A percentile compares a stretch with the other conserved stretches of the same genome.
phyloP scores from a whole-genome alignment of 1,140 invertebrate species.

The Battus philenor region DNA sequence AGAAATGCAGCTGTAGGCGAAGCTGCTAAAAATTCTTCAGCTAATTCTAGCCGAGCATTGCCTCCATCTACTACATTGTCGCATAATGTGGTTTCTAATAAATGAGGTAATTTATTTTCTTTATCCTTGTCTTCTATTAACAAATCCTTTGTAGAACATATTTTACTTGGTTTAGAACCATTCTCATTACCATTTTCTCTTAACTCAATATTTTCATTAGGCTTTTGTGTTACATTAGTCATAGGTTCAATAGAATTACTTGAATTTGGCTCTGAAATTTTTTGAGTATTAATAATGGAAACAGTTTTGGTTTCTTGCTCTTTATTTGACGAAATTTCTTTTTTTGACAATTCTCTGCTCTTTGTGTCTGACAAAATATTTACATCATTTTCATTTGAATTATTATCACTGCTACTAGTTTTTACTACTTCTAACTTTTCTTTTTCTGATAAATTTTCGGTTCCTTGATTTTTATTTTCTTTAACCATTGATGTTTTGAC shows the following conservation, averaged over 20 bases:
- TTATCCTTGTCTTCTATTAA: conserved; percentile 47
- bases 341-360: background rate
- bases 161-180: conserved; percentile 1
- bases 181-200: background rate
- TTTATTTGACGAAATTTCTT: background rate
- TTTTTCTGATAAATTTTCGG: conserved; percentile 7
- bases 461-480: conserved; percentile 9
- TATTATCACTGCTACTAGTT: conserved; percentile 8
- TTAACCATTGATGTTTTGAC: conserved; percentile 28
- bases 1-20: conserved; percentile 87
- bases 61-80: conserved; percentile 76
- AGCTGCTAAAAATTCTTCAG: conserved; percentile 85
- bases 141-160: conserved; percentile 19
- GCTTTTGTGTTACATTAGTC: background rate
- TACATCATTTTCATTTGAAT: conserved; percentile 9
- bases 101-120: conserved; percentile 69
- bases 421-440: conserved; percentile 5
- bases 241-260: background rate
- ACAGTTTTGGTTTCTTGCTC: background rate
- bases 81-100: conserved; percentile 67
- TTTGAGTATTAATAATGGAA: too few relatives aligned
- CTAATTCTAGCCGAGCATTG: conserved; percentile 80
- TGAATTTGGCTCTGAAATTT: conserved; percentile 7
- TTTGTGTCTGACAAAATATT: background rate
- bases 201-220: conserved; percentile 4